A percentile compares a stretch with the other conserved stretches of the same genome.
Evolutionary conservation across 2,797 vertebrate genomes (phyloP).

Genomic region (Hephaestus fuliginosus): DNA sequence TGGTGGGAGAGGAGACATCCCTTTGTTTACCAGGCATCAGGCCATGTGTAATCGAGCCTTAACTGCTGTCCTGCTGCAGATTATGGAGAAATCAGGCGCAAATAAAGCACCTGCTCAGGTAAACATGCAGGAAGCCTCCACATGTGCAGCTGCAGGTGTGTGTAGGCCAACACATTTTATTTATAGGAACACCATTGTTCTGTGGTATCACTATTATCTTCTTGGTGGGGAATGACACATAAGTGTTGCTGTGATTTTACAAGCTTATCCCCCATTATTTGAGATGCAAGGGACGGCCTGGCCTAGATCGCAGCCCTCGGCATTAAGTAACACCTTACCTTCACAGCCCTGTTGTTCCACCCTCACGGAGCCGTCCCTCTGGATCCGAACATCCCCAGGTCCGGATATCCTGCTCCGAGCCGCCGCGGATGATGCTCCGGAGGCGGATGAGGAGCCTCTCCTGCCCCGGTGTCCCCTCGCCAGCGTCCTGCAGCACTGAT

Average conservation of each 20-base stretch:
- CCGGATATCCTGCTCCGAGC: slow-evolving; percentile 71
- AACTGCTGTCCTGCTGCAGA: slow-evolving; percentile 25
- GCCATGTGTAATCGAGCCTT: slow-evolving; percentile 40
- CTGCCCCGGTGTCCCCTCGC: slow-evolving; percentile 58
- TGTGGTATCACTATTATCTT: background rate
- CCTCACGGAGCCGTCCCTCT: slow-evolving; percentile 89
- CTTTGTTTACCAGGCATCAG: slow-evolving; percentile 62
- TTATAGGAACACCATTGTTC: background rate
- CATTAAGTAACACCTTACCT: slow-evolving; percentile 75
- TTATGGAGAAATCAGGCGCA: slow-evolving; percentile 18
- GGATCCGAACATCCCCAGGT: slow-evolving; percentile 87
- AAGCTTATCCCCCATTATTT: slow-evolving; percentile 3
- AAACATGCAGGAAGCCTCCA: background rate
- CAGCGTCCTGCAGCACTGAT: slow-evolving; percentile 91
- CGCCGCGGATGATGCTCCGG: slow-evolving; percentile 38
- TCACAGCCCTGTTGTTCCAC: slow-evolving; percentile 66
- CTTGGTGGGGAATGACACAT: background rate
- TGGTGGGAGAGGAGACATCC: slow-evolving; percentile 23
- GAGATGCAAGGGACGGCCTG: slow-evolving; percentile 32
- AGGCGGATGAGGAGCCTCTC: slow-evolving; percentile 50
- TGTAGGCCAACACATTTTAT: background rate
- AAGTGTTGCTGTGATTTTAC: background rate
- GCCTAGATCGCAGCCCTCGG: slow-evolving; percentile 32
- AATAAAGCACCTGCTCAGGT: slow-evolving; percentile 5
- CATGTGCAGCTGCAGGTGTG: background rate